These are phyloP conservation scores for Eptesicus fuscus DNA, from an alignment of 2,113 vertebrate species.

Conservation along the genomic window DNA sequence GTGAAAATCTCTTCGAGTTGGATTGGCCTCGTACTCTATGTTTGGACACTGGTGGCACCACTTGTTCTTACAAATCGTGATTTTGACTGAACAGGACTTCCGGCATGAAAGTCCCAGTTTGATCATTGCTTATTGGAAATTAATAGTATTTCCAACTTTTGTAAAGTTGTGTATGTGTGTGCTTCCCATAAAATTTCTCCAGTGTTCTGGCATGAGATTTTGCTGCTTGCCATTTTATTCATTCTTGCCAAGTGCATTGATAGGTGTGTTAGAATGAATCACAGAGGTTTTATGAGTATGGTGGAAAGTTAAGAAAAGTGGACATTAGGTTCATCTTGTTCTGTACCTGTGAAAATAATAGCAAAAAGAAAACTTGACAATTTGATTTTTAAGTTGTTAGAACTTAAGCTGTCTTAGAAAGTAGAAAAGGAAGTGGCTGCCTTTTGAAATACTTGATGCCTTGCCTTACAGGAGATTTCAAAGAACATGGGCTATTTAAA, in stretches of 20 bases:
- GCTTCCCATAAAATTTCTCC: conserved; percentile 58
- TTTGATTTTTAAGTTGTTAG: conserved; percentile 54
- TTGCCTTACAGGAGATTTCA: conserved; percentile 60
- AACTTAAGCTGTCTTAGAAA: conserved; percentile 53
- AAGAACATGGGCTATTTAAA: not conserved
- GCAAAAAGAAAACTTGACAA: conserved; percentile 19
- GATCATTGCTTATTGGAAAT: conserved; percentile 58
- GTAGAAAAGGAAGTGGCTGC: conserved; percentile 58
- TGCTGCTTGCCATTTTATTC: conserved; percentile 67
- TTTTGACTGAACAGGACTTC: conserved; percentile 87
- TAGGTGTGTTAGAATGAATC: conserved; percentile 47
- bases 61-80: conserved; percentile 97
- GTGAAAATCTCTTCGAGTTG: conserved; percentile 99
- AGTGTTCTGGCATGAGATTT: conserved; percentile 80
- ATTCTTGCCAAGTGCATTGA: conserved; percentile 68
- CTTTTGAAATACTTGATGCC: conserved; percentile 72
- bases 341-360: conserved; percentile 36
- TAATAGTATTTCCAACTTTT: conserved; percentile 68
- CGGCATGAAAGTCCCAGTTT: not conserved
- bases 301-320: conserved; percentile 26
- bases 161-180: conserved; percentile 62
- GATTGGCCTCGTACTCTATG: conserved; percentile 95
- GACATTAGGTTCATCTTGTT: not conserved
- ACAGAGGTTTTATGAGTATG: conserved; percentile 16
- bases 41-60: conserved; percentile 97